Evolutionary conservation across 2,113 vertebrate species (phyloP).

Genomic region (Piprites chloris): DNA sequence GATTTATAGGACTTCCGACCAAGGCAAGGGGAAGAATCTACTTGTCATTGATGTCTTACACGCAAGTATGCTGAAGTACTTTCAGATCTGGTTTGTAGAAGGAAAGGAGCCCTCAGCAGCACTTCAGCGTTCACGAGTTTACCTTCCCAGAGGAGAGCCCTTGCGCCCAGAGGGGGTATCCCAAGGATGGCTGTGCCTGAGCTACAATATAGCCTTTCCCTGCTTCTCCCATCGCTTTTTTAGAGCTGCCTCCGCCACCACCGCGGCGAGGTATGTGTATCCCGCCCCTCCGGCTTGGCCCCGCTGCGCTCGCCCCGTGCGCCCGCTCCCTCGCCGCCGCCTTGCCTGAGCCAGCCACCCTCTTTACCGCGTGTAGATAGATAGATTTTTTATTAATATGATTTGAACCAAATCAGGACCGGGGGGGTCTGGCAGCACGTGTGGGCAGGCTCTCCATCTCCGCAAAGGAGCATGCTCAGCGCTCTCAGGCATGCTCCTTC

Average conservation of each 20-base stretch:
- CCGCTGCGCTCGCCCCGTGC: not conserved
- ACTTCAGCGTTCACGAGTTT: not conserved
- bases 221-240: not conserved
- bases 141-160: not conserved
- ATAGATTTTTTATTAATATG: not conserved
- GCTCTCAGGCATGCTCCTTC: constrained; percentile 12
- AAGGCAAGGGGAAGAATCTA: not conserved
- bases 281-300: not conserved
- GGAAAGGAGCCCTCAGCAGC: not conserved
- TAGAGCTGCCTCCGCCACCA: not conserved
- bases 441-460: not conserved
- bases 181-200: not conserved
- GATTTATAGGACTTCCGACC: not conserved
- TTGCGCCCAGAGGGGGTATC: not conserved
- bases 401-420: not conserved
- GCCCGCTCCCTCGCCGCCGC: not conserved
- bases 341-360: not conserved
- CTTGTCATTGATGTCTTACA: not conserved
- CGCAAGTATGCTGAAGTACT: not conserved
- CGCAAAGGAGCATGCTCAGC: constrained; percentile 35
- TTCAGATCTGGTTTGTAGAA: not conserved
- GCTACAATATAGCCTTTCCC: too few species aligned
- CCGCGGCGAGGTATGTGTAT: not conserved
- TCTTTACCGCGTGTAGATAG: too few species aligned
- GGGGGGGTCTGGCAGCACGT: not conserved